phyloP scores from a whole-genome alignment of 2,797 vertebrate species.

The Rhadinocentrus ornatus region DNA sequence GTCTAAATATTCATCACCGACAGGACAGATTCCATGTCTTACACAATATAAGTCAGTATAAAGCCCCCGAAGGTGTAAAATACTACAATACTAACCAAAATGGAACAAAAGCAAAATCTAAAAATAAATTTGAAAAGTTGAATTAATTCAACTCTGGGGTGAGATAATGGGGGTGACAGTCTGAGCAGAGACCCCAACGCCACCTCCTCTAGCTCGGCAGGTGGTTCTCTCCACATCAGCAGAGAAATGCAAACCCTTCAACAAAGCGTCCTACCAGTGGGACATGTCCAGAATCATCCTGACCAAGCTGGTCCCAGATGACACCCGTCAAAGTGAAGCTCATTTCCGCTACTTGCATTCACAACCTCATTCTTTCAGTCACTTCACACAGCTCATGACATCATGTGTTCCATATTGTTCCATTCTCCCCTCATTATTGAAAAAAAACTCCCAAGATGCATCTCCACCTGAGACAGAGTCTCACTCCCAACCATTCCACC shows the following conservation, averaged over 20 bases:
- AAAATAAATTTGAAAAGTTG: neutral
- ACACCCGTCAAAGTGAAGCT: neutral
- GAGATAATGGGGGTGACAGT: neutral
- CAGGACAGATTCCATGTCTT: neutral
- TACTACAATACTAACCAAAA: neutral
- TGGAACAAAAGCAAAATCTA: neutral
- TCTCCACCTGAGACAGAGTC: too few relatives aligned
- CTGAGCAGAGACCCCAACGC: neutral
- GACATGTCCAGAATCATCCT: too few relatives aligned
- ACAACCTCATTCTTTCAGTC: too few relatives aligned
- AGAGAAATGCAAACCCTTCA: too few relatives aligned
- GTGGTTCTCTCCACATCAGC: too few relatives aligned
- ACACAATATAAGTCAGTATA: neutral
- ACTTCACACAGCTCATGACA: neutral
- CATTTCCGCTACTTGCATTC: neutral
- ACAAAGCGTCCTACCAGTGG: too few relatives aligned
- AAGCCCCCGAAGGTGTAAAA: neutral
- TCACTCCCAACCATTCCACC: neutral
- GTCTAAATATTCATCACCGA: neutral
- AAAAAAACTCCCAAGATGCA: too few relatives aligned
- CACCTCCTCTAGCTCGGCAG: too few relatives aligned
- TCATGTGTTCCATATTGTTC: too few relatives aligned
- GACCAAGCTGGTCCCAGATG: too few relatives aligned
- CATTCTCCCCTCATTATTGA: too few relatives aligned
- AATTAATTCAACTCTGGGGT: too few relatives aligned